Conservation (phyloP, 2,797 vertebrate genomes). For the Acanthiza pusilla region DNA sequence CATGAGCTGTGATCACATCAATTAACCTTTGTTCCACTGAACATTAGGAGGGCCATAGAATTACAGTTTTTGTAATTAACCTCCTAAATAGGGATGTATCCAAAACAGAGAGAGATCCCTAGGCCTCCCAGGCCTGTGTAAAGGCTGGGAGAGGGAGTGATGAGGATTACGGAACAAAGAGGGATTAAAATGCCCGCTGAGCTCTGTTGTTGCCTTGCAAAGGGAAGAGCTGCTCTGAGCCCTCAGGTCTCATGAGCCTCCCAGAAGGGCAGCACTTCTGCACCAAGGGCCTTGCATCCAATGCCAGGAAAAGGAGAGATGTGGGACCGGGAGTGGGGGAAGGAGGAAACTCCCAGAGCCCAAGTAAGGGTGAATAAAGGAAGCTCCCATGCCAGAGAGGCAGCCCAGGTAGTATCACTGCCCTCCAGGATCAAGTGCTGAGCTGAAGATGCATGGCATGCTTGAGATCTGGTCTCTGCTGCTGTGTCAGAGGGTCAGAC, state of each 20-base stretch:
- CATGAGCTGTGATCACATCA: conserved; percentile 44
- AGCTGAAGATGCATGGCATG: not conserved
- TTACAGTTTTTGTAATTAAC: conserved; percentile 55
- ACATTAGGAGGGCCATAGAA: conserved; percentile 32
- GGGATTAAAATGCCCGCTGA: not conserved
- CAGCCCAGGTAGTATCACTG: accelerated
- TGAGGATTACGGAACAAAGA: not conserved
- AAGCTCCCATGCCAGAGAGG: not conserved
- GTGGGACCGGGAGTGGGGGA: not conserved
- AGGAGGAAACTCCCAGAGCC: not conserved
- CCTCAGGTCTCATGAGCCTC: accelerated
- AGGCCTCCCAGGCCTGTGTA: not conserved
- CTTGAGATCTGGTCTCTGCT: not conserved
- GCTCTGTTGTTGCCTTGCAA: not conserved
- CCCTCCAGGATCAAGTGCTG: accelerated
- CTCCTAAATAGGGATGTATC: conserved; percentile 25
- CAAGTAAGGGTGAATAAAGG: not conserved
- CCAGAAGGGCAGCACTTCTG: not conserved
- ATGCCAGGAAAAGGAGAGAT: not conserved
- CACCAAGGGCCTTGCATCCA: not conserved
- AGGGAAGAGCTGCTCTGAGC: not conserved
- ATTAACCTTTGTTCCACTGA: conserved; percentile 61
- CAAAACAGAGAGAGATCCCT: conserved; percentile 21
- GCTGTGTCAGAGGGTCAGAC: not conserved
- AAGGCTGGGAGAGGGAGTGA: not conserved